Evolutionary conservation across 2,888 invertebrate genomes (phyloP), one percentile per base, ranked within the genome.

Genomic region (Drosophila borealis): DNA sequence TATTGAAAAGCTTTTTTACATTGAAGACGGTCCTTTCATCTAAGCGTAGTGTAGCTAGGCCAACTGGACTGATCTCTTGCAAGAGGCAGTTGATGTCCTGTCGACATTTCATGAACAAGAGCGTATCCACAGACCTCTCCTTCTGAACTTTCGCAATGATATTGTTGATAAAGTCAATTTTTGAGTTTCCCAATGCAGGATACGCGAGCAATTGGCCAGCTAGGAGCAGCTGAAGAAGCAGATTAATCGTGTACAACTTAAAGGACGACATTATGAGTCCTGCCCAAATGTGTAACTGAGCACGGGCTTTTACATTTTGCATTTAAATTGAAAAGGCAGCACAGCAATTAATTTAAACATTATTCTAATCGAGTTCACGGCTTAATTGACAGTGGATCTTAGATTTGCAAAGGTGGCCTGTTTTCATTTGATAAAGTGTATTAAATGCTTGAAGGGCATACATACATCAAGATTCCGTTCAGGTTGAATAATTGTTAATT

Each of bases 21-120:
- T 17, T 8, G 0, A 75, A 4, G 0, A 5, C 3, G 0, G 14
- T 2, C 0, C 21, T 11, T 11, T 61, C 48, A 25, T 71, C 41
- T 0, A 50, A 9, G 0, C 54, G 69, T 5, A 80, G 14, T 0
- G n/a, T 50, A 0, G 78, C 65, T 2, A 66, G 6, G 1, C 29
- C 44, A 1, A 10, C 1, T 0, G 6, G 11, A 17, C 51, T 49
- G 3, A 60, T 42, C 8, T 63, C 36, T 0, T 36, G 13, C 0
- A 51, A 13, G 0, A 1, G 8, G 21, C 75, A 70, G 5, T 21
- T n/a, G 0, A 9, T 0, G 25, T 53, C 34, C 9, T 46, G 10
- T 5, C 13, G 11, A 1, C 53, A 37, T 9, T 50, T 53, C 9
- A 73, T 11, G 2, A 61, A 4, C 8, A 79, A 17, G 4, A 79